A percentile compares a stretch with the other conserved stretches of the same genome.
These are phyloP conservation scores for Fringilla coelebs DNA, from an alignment of 2,797 vertebrate genomes.

Conservation along the genomic window DNA sequence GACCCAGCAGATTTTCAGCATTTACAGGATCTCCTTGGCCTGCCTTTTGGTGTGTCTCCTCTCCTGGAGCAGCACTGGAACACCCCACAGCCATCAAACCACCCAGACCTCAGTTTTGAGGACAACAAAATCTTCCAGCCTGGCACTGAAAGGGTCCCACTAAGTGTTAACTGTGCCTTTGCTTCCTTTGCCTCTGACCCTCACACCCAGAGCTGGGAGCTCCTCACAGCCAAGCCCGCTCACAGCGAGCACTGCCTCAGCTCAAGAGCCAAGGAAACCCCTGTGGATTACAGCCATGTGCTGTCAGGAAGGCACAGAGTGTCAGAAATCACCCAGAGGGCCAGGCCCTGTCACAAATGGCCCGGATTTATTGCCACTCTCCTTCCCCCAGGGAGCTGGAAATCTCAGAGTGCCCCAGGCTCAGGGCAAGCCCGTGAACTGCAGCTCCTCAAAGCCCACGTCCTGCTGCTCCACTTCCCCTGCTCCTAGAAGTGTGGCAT, in stretches of 20 bases:
- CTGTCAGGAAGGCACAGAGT: background rate
- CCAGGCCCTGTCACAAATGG: background rate
- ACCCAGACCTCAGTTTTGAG: background rate
- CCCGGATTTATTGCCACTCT: background rate
- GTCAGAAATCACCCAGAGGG: background rate
- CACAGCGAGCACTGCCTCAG: background rate
- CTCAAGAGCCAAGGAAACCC: background rate
- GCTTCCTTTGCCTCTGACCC: background rate
- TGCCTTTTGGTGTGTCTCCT: background rate
- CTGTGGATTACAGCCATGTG: background rate
- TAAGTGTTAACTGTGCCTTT: background rate
- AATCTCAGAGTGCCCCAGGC: background rate
- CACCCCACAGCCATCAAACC: background rate
- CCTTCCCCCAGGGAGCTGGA: background rate
- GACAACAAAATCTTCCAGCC: background rate
- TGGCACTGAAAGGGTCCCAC: background rate
- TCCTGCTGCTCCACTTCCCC: background rate
- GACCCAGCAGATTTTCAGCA: background rate
- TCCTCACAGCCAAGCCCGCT: background rate
- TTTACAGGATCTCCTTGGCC: background rate
- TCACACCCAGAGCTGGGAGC: background rate
- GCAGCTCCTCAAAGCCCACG: background rate
- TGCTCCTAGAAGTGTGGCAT: slow-evolving; percentile 34
- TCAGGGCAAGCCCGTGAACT: background rate
- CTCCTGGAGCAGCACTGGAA: background rate